A percentile compares a stretch with the other conserved stretches of the same genome.
phyloP scores from a whole-genome alignment of 2,888 invertebrate genomes.

The Mystacides longicornis region DNA sequence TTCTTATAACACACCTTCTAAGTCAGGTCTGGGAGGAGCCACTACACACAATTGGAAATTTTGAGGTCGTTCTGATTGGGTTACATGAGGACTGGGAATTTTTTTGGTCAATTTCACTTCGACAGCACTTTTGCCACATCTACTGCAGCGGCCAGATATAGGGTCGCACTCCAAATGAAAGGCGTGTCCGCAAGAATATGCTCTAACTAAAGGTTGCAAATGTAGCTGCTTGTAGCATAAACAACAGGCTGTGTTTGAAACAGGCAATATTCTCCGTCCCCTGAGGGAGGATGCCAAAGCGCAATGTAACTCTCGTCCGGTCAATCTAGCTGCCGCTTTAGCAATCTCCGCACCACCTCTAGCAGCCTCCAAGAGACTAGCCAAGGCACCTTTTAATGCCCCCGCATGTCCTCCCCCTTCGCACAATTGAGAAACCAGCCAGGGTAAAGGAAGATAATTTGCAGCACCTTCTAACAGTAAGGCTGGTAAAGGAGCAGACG shows the following conservation, averaged over 20 bases:
- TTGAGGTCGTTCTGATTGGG: slow-evolving; percentile 27
- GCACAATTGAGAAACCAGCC: slow-evolving; percentile 33
- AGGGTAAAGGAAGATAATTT: slow-evolving; percentile 34
- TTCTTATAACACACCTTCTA: slow-evolving; percentile 34
- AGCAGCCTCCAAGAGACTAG: slow-evolving; percentile 21
- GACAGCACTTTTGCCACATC: slow-evolving; percentile 31
- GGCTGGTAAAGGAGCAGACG: slow-evolving; percentile 28
- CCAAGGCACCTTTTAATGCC: slow-evolving; percentile 21
- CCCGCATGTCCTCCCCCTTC: slow-evolving; percentile 23
- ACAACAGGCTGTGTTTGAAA: slow-evolving; percentile 16
- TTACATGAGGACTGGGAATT: slow-evolving; percentile 30
- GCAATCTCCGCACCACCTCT: slow-evolving; percentile 23
- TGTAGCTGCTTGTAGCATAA: slow-evolving; percentile 22
- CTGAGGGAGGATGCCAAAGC: slow-evolving; percentile 30
- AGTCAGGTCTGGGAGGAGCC: slow-evolving; percentile 42
- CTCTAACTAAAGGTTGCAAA: slow-evolving; percentile 25
- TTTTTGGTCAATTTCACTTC: slow-evolving; percentile 16
- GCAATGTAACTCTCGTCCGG: slow-evolving; percentile 24
- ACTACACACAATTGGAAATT: slow-evolving; percentile 32
- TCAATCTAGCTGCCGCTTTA: slow-evolving; percentile 26
- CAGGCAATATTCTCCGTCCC: slow-evolving; percentile 19
- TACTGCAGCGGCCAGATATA: slow-evolving; percentile 32
- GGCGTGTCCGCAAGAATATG: slow-evolving; percentile 30
- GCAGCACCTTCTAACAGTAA: slow-evolving; percentile 37
- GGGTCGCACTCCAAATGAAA: slow-evolving; percentile 37